Evolutionary conservation across 1,140 invertebrate genomes (phyloP), one percentile per base, ranked within the genome.

Genomic region (Chelonus insularis): DNA sequence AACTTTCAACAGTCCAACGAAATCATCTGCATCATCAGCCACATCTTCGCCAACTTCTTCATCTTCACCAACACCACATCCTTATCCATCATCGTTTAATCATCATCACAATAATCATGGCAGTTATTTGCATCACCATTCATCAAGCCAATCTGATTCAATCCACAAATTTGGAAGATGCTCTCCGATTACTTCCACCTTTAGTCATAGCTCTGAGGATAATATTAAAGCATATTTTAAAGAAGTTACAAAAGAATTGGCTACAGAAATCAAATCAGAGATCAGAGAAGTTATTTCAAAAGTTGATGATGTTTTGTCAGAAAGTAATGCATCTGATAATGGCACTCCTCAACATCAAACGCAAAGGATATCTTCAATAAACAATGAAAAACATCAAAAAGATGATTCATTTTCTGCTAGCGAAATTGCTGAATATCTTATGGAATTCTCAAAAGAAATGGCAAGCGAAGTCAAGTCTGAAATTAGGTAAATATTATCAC

Each of bases 191-290:
- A 76, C 80, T 1, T 83, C 81, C 2, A 74, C 83, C 59, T 74
- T 82, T 1, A 85, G 85, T 1, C 85, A 87, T 23, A 85, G 79
- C 39, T 86, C 78, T 5, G 79, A 85, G 12, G 87, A 88, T 64
- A 87, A 89, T 74, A 70, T 91, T 6, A 84, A 88, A 56, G 88
- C 88, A 12, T 90, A 91, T 63, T 85, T 91, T 0, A 88, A 89
- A 67, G 89, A 89, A 75, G 86, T 89, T 66, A 90, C 89, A 0
- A 88, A 87, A 78, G 89, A 91, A 79, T 77, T 91, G 45, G 89
- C 89, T 0, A 90, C 88, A 5, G 90, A 91, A 76, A 89, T 92
- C 6, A 92, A 91, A 73, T 91, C 89, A 2, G 90, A 91, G 82
- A 89, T 92, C 18, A 79, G 90, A 1, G 89, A 88, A 76, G 89